Conservation (phyloP, 1,140 invertebrate species). For the Solenopsis invicta region DNA sequence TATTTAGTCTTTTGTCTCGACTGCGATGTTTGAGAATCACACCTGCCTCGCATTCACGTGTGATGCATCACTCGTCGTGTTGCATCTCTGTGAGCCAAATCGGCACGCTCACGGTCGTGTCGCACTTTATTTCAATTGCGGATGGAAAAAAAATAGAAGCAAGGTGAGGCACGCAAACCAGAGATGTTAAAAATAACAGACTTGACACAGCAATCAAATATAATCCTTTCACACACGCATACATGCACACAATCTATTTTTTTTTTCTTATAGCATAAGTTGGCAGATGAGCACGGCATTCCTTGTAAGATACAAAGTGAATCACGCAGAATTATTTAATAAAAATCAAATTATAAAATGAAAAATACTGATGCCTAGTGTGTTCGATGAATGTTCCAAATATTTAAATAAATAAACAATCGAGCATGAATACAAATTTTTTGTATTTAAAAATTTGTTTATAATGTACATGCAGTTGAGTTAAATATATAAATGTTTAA, state of each 20-base stretch:
- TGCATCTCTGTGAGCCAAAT: constrained; percentile 9
- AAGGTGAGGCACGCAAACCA: not conserved
- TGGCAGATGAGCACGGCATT: not conserved
- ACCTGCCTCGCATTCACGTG: constrained; percentile 23
- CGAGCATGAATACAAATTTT: too few relatives aligned
- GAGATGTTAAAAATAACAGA: not conserved
- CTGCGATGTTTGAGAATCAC: constrained; percentile 35
- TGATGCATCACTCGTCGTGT: not conserved
- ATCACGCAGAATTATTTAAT: not conserved
- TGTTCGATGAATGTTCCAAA: too few relatives aligned
- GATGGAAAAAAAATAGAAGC: not conserved
- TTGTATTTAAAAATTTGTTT: too few relatives aligned
- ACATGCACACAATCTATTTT: not conserved
- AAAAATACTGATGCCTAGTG: not conserved
- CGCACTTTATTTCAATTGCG: not conserved
- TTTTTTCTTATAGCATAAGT: not conserved
- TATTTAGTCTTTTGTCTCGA: constrained; percentile 26
- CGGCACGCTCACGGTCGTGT: constrained; percentile 5
- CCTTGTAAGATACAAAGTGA: not conserved
- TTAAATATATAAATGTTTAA: too few relatives aligned
- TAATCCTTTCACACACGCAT: not conserved
- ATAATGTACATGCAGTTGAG: too few relatives aligned
- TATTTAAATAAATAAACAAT: too few relatives aligned
- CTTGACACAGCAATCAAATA: not conserved
- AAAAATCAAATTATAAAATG: not conserved